phyloP scores from a whole-genome alignment of 1,140 invertebrate species.

The Papilio machaon region DNA sequence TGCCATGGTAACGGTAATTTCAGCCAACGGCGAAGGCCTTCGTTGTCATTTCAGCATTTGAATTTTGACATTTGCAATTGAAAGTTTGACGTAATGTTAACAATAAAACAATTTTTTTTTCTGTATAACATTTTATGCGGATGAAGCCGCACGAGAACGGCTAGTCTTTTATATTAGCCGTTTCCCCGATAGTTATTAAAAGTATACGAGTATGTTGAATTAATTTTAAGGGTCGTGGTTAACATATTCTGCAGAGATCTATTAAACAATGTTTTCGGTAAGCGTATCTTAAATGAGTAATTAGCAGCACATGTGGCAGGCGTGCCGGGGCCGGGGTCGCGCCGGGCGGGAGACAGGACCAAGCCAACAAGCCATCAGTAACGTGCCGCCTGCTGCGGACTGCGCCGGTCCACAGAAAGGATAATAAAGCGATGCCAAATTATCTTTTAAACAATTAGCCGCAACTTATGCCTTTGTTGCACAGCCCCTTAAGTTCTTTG shows the following conservation, averaged over 20 bases:
- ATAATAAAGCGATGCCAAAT: conserved; percentile 71
- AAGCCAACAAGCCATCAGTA: conserved; percentile 54
- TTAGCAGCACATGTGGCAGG: conserved; percentile 69
- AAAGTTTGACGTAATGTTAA: too few species aligned
- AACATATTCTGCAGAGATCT: conserved; percentile 40
- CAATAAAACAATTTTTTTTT: too few species aligned
- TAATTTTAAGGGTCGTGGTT: neutral
- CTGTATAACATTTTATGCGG: too few species aligned
- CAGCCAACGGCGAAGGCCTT: too few species aligned
- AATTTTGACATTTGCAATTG: too few species aligned
- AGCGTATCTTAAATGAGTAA: conserved; percentile 70
- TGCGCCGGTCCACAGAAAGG: conserved; percentile 51
- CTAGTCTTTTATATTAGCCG: neutral
- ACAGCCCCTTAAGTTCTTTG: conserved; percentile 1
- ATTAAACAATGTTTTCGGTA: conserved; percentile 54
- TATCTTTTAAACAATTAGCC: conserved; percentile 75
- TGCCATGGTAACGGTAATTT: too few species aligned
- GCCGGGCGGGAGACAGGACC: conserved; percentile 42
- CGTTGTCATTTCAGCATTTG: too few species aligned
- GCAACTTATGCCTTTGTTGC: conserved; percentile 26
- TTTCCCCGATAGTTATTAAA: neutral
- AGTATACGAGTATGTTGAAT: neutral
- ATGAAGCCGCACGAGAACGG: too few species aligned
- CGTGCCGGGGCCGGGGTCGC: conserved; percentile 46
- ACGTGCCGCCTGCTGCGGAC: conserved; percentile 61